A percentile compares a stretch with the other conserved stretches of the same genome.
Evolutionary conservation across 2,888 invertebrate species (phyloP).

Genomic region (Carcina quercana): DNA sequence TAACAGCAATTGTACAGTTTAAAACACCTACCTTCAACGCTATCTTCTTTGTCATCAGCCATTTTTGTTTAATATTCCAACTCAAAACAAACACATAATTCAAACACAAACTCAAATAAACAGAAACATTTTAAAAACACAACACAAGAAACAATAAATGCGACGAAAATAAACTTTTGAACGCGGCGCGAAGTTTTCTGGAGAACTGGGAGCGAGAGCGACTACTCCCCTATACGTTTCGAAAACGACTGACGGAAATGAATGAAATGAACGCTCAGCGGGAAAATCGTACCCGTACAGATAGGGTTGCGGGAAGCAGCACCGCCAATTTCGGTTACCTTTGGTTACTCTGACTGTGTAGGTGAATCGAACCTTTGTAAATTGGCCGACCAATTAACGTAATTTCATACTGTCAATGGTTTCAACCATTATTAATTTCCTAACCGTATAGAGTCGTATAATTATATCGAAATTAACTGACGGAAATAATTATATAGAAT

Average conservation of each 20-base stretch:
- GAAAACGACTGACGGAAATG: slow-evolving; percentile 24
- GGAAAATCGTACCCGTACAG: too few relatives aligned
- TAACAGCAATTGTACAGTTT: background rate
- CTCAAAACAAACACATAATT: slow-evolving; percentile 22
- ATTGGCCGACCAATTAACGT: too few relatives aligned
- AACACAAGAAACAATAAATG: slow-evolving; percentile 11
- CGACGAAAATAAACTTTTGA: slow-evolving; percentile 23
- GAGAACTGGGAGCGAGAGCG: slow-evolving; percentile 15
- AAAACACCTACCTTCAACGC: slow-evolving; percentile 36
- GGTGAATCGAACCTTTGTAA: too few relatives aligned
- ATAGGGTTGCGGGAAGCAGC: too few relatives aligned
- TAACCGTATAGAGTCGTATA: too few relatives aligned
- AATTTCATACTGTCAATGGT: too few relatives aligned
- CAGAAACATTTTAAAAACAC: slow-evolving; percentile 18
- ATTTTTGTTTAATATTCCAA: slow-evolving; percentile 28
- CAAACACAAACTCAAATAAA: slow-evolving; percentile 26
- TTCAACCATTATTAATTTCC: too few relatives aligned
- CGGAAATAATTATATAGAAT: too few relatives aligned
- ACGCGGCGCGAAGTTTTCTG: slow-evolving; percentile 21
- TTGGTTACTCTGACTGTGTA: too few relatives aligned
- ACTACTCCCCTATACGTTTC: slow-evolving; percentile 22
- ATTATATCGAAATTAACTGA: too few relatives aligned
- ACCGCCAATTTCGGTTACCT: too few relatives aligned
- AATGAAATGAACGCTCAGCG: background rate
- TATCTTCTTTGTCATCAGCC: slow-evolving; percentile 45